Percentiles rank a stretch among this genome's conserved stretches.
These are phyloP conservation scores for Sycobia sp. DNA, from an alignment of 1,140 invertebrate species.

Conservation along the genomic window DNA sequence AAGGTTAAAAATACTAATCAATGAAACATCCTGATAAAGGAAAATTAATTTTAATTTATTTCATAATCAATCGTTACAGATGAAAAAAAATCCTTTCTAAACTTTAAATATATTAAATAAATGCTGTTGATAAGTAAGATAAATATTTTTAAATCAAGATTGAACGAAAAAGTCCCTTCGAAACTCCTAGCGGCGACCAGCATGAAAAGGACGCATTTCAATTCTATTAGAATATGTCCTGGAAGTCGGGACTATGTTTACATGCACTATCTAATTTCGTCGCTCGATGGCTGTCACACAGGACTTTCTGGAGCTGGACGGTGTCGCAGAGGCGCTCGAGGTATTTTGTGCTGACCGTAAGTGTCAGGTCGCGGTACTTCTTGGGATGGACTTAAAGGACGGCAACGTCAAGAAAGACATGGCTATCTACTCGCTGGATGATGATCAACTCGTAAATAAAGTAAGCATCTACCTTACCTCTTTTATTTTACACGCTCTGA, in stretches of 20 bases:
- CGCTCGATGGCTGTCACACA: conserved; percentile 38
- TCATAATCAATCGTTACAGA: too few species aligned
- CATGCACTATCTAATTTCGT: too few species aligned
- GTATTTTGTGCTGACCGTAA: conserved; percentile 58
- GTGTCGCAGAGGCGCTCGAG: conserved; percentile 54
- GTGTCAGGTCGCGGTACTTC: conserved; percentile 52
- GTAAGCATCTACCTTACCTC: conserved; percentile 44
- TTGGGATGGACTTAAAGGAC: conserved; percentile 61
- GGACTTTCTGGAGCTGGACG: conserved; percentile 60
- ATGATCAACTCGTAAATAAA: conserved; percentile 48
- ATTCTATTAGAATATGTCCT: conserved; percentile 1
- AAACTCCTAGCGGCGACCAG: too few species aligned
- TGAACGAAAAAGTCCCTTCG: too few species aligned
- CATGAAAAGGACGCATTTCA: not conserved
- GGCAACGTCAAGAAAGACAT: conserved; percentile 61
- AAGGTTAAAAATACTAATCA: too few species aligned
- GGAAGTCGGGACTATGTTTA: too few species aligned
- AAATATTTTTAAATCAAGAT: too few species aligned
- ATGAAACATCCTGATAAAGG: too few species aligned
- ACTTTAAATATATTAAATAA: too few species aligned
- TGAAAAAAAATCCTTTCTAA: too few species aligned
- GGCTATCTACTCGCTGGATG: conserved; percentile 56
- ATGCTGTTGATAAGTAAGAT: too few species aligned
- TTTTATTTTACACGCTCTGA: not conserved
- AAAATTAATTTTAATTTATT: too few species aligned